Conservation (phyloP, 2,113 vertebrate genomes). For the Dipodomys stephensi region DNA sequence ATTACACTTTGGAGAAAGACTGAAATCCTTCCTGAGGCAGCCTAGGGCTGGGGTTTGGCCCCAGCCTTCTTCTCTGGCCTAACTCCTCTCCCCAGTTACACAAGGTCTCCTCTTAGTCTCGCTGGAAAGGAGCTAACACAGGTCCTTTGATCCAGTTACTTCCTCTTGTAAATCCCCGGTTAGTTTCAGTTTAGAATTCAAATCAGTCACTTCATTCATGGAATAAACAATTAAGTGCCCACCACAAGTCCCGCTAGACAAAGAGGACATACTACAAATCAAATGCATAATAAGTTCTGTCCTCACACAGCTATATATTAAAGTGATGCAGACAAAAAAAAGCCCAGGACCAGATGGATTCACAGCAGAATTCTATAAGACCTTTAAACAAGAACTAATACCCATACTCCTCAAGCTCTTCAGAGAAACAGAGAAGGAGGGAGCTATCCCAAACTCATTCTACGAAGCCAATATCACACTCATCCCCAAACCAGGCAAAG, state of each 20-base stretch:
- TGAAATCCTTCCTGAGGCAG: not conserved
- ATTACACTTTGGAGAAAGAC: not conserved
- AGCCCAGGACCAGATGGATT: too few species aligned
- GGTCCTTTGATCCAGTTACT: not conserved
- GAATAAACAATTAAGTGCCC: not conserved
- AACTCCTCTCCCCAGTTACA: not conserved
- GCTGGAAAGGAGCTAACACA: not conserved
- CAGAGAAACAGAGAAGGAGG: too few species aligned
- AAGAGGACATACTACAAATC: not conserved
- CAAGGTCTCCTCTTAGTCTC: not conserved
- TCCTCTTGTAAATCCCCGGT: too few species aligned
- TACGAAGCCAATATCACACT: too few species aligned
- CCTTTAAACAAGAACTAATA: too few species aligned
- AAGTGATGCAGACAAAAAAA: too few species aligned
- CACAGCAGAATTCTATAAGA: too few species aligned
- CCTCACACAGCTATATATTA: not conserved
- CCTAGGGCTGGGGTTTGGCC: not conserved
- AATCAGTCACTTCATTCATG: not conserved
- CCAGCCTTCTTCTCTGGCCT: not conserved
- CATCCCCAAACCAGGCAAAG: too few species aligned
- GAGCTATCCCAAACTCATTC: too few species aligned
- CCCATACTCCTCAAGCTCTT: too few species aligned
- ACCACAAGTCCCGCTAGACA: not conserved
- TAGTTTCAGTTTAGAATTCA: constrained; percentile 30
- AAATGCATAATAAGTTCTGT: not conserved